These are phyloP conservation scores for Calycopis cecrops DNA, from an alignment of 1,140 invertebrate species.

Conservation along the genomic window DNA sequence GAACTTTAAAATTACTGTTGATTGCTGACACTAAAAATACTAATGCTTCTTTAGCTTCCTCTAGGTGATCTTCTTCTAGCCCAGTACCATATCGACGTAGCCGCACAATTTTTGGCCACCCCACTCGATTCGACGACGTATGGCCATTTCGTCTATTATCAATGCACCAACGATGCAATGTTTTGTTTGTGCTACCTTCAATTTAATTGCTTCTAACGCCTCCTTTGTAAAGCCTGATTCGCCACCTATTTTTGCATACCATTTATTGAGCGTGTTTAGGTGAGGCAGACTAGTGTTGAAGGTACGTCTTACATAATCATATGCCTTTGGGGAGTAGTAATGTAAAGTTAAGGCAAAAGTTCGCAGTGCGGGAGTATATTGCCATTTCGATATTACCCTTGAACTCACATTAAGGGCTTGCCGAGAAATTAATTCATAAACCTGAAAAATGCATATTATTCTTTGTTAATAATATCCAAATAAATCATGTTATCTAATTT, in stretches of 20 bases:
- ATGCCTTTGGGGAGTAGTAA: slow-evolving; percentile 21
- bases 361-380: slow-evolving; percentile 20
- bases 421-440: too few relatives aligned
- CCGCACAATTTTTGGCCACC: slow-evolving; percentile 34
- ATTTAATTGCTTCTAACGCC: slow-evolving; percentile 1
- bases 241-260: slow-evolving; percentile 20
- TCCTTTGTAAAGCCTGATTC: slow-evolving; percentile 23
- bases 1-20: slow-evolving; percentile 46
- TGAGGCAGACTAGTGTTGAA: slow-evolving; percentile 19
- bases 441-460: too few relatives aligned
- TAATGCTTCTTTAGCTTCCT: slow-evolving; percentile 44
- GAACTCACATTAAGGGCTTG: background rate
- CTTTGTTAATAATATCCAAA: too few relatives aligned
- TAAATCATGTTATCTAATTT: background rate
- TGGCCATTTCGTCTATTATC: slow-evolving; percentile 54
- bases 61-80: slow-evolving; percentile 29
- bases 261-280: slow-evolving; percentile 11
- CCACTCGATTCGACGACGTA: slow-evolving; percentile 44
- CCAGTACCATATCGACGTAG: slow-evolving; percentile 41
- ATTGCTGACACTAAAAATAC: slow-evolving; percentile 46
- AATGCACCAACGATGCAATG: slow-evolving; percentile 21
- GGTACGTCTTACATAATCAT: slow-evolving; percentile 21
- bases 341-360: slow-evolving; percentile 10
- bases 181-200: background rate
- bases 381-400: slow-evolving; percentile 1